phyloP scores from a whole-genome alignment of 2,888 invertebrate genomes.

The Oxytorus armatus region DNA sequence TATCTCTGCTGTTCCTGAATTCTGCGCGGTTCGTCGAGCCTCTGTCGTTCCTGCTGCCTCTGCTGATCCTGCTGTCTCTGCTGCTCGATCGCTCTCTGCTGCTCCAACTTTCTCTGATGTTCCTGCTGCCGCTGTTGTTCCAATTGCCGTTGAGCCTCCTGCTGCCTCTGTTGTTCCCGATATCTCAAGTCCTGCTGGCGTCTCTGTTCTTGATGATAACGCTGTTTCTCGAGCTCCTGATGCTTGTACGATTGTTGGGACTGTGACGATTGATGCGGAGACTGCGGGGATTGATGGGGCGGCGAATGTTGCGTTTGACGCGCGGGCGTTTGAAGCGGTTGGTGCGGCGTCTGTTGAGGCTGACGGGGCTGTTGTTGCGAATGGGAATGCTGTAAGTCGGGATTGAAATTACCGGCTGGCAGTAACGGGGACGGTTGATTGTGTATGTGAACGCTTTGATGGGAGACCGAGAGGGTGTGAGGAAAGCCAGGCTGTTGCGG shows the following conservation, averaged over 20 bases:
- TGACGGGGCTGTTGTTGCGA: conserved; percentile 75
- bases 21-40: conserved; percentile 72
- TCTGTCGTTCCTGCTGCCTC: conserved; percentile 73
- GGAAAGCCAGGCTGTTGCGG: conserved; percentile 79
- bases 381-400: conserved; percentile 72
- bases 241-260: conserved; percentile 77
- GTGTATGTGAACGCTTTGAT: conserved; percentile 78
- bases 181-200: conserved; percentile 76
- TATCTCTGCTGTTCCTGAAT: conserved; percentile 74
- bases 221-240: conserved; percentile 79
- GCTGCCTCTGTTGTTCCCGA: conserved; percentile 74
- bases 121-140: conserved; percentile 72
- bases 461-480: conserved; percentile 76
- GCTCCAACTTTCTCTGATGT: conserved; percentile 76
- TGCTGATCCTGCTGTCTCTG: conserved; percentile 74
- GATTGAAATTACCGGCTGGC: conserved; percentile 69
- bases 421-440: conserved; percentile 71
- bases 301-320: conserved; percentile 78
- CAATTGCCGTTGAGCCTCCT: conserved; percentile 72
- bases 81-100: conserved; percentile 76
- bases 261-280: conserved; percentile 75
- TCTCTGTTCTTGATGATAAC: conserved; percentile 76
- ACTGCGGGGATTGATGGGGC: conserved; percentile 76
- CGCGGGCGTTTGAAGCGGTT: conserved; percentile 64
- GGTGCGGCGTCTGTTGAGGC: conserved; percentile 71